phyloP scores from a whole-genome alignment of 1,140 invertebrate genomes.

The Trissolcus basalis region DNA sequence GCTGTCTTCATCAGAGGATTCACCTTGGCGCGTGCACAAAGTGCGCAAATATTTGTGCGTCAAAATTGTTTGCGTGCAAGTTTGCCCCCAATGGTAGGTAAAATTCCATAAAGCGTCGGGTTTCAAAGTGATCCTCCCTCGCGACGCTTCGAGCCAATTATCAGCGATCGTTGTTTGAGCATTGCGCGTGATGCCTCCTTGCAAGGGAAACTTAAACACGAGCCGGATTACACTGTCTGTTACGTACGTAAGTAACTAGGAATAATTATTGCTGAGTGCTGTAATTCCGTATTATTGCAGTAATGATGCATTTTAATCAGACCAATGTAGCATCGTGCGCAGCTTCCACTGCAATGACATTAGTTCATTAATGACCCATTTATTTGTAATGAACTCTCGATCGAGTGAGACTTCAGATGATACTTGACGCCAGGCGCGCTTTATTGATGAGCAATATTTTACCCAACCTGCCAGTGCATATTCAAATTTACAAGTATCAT shows the following conservation, averaged over 20 bases:
- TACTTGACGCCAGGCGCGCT: neutral
- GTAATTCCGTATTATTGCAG: slow-evolving; percentile 15
- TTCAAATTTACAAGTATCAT: too few species aligned
- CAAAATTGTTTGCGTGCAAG: slow-evolving; percentile 24
- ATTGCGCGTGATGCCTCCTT: slow-evolving; percentile 3
- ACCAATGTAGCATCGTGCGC: neutral
- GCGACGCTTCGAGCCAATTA: slow-evolving; percentile 14
- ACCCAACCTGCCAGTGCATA: neutral
- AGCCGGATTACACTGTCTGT: slow-evolving; percentile 11
- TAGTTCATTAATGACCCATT: slow-evolving; percentile 3
- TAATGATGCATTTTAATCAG: slow-evolving; percentile 24
- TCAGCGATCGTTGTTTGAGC: slow-evolving; percentile 12
- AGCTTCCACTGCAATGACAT: neutral
- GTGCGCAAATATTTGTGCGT: slow-evolving; percentile 28
- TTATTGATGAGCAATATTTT: neutral
- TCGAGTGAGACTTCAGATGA: neutral
- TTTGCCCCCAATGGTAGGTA: slow-evolving; percentile 14
- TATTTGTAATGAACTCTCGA: slow-evolving; percentile 1
- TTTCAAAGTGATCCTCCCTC: slow-evolving; percentile 8
- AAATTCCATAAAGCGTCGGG: slow-evolving; percentile 23
- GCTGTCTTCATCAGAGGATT: slow-evolving; percentile 5
- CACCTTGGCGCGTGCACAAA: slow-evolving; percentile 8
- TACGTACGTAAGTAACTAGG: neutral
- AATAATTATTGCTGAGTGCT: slow-evolving; percentile 4
- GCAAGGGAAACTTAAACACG: slow-evolving; percentile 16